These are phyloP conservation scores for Empis livida DNA, from an alignment of 2,888 invertebrate species.

Conservation along the genomic window DNA sequence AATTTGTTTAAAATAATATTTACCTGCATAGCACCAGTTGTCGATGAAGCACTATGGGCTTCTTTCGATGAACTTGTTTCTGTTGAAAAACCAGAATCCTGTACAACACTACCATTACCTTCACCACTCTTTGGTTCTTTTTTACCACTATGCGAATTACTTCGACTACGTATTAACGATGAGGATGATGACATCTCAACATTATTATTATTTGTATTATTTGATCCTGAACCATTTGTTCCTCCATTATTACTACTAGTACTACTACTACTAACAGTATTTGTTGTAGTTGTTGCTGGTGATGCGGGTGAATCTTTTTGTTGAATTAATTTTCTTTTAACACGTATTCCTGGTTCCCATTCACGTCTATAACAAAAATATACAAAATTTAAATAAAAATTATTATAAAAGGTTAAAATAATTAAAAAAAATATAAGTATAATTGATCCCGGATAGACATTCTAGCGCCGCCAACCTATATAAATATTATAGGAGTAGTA, in stretches of 20 bases:
- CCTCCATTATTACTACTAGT: conserved; percentile 6
- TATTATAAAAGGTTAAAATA: background rate
- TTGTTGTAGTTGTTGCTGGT: conserved; percentile 14
- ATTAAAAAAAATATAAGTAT: background rate
- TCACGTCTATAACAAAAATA: conserved; percentile 38
- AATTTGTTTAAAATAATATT: conserved; percentile 9
- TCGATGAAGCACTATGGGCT: conserved; percentile 59
- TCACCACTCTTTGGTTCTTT: conserved; percentile 48
- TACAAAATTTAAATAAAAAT: conserved; percentile 3
- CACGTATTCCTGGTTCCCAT: conserved; percentile 72
- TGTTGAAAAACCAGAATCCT: conserved; percentile 83
- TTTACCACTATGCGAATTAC: conserved; percentile 48
- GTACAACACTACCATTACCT: conserved; percentile 47
- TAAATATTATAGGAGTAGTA: too few species aligned
- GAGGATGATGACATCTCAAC: conserved; percentile 26
- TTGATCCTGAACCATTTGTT: conserved; percentile 1
- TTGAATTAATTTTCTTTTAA: conserved; percentile 46
- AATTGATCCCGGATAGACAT: too few species aligned
- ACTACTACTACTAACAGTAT: conserved; percentile 4
- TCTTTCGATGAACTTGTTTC: conserved; percentile 75
- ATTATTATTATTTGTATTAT: background rate
- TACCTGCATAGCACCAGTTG: conserved; percentile 41
- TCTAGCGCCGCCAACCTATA: too few species aligned
- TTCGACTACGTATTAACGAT: conserved; percentile 47
- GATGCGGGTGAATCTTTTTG: conserved; percentile 30